These are phyloP conservation scores for Ia io DNA, from an alignment of 2,113 vertebrate genomes.

Conservation along the genomic window DNA sequence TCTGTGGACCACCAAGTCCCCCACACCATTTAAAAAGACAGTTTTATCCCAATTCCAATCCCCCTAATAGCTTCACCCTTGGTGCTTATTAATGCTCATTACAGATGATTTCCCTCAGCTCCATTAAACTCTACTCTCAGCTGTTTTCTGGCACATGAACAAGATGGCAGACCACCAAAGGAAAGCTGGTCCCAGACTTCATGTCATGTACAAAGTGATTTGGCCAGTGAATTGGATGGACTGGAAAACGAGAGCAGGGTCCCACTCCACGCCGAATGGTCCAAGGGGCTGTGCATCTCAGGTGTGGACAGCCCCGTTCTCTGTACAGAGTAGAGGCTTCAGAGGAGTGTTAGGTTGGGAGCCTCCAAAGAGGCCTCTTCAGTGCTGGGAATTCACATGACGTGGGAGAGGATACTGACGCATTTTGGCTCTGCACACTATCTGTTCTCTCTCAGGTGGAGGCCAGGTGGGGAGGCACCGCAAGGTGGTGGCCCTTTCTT, in stretches of 20 bases:
- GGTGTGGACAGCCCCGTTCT: neutral
- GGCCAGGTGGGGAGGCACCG: neutral
- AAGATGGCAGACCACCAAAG: conserved; percentile 48
- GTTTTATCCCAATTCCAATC: conserved; percentile 48
- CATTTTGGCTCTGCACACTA: neutral
- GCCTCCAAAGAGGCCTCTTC: neutral
- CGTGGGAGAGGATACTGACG: neutral
- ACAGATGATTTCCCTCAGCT: conserved; percentile 64
- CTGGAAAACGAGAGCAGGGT: neutral
- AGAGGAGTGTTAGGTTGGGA: neutral
- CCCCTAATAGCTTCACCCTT: conserved; percentile 54
- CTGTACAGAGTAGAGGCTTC: neutral
- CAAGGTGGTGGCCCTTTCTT: neutral
- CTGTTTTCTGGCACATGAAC: conserved; percentile 61
- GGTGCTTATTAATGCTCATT: conserved; percentile 68
- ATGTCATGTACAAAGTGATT: conserved; percentile 51
- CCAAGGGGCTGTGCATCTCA: neutral
- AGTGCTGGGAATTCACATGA: neutral
- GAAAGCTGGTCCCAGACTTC: conserved; percentile 34
- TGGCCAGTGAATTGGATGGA: neutral
- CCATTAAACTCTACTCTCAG: conserved; percentile 56
- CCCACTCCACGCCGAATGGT: neutral
- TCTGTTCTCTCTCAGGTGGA: neutral
- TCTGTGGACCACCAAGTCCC: neutral
- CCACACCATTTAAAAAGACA: neutral